Conservation (phyloP, 2,888 invertebrate species). For the Cosmia pyralina region DNA sequence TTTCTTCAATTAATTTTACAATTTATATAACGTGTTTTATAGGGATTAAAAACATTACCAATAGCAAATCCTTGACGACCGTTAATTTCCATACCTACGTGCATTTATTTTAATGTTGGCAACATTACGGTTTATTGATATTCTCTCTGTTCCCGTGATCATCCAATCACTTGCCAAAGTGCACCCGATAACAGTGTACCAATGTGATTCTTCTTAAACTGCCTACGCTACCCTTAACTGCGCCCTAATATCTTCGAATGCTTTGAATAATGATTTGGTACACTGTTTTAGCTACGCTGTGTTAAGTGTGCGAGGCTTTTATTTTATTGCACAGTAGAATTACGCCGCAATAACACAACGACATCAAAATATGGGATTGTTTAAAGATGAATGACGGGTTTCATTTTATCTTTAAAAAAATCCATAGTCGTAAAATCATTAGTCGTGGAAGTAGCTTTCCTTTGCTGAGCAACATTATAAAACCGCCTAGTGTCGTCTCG, state of each 20-base stretch:
- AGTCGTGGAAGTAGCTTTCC: neutral
- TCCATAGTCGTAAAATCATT: neutral
- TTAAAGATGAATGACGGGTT: neutral
- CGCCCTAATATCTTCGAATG: neutral
- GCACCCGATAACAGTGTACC: neutral
- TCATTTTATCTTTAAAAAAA: neutral
- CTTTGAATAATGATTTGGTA: conserved; percentile 14
- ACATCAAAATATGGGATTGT: neutral
- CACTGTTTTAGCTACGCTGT: conserved; percentile 4
- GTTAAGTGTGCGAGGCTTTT: neutral
- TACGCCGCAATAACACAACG: neutral
- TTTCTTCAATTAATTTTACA: conserved; percentile 27
- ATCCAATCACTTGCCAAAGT: neutral
- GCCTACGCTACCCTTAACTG: neutral
- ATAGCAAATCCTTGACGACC: conserved; percentile 9
- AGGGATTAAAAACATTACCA: conserved; percentile 21
- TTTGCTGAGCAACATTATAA: conserved; percentile 4
- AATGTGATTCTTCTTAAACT: conserved; percentile 20
- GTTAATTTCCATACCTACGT: conserved; percentile 37
- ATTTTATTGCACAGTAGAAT: conserved; percentile 24
- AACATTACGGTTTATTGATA: conserved; percentile 26
- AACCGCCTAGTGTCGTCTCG: conserved; percentile 24
- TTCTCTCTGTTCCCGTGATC: conserved; percentile 6
- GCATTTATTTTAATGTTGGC: conserved; percentile 33
- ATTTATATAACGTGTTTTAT: conserved; percentile 30